Evolutionary conservation across 2,113 vertebrate species (phyloP).

Genomic region (Cromileptes altivelis): DNA sequence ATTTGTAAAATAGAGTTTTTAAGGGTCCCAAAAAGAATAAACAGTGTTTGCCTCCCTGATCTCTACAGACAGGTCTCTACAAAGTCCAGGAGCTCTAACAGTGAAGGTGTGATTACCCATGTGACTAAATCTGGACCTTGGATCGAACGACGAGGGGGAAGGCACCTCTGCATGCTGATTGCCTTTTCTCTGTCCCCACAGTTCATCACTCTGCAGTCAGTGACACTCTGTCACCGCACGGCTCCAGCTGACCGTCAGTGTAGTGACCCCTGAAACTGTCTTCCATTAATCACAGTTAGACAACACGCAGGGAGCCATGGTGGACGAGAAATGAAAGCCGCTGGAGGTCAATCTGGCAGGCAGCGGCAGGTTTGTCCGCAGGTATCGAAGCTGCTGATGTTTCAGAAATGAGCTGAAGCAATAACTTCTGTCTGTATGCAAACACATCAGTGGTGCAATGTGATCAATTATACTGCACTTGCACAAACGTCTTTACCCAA

Average conservation of each 20-base stretch:
- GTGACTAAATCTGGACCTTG: constrained; percentile 26
- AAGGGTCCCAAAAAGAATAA: not conserved
- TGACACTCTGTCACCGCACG: constrained; percentile 43
- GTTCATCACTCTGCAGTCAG: constrained; percentile 50
- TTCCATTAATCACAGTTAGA: constrained; percentile 67
- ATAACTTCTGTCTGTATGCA: constrained; percentile 7
- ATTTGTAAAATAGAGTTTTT: not conserved
- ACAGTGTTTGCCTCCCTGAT: not conserved
- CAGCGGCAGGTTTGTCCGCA: constrained; percentile 6
- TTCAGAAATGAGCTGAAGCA: constrained; percentile 7
- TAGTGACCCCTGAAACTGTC: constrained; percentile 54
- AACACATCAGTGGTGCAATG: constrained; percentile 7
- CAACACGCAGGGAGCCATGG: constrained; percentile 8
- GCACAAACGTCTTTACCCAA: not conserved
- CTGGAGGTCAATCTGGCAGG: constrained; percentile 39
- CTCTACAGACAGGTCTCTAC: not conserved
- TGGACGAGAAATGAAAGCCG: constrained; percentile 44
- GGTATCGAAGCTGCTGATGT: constrained; percentile 6
- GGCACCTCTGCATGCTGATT: constrained; percentile 51
- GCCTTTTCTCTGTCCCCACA: constrained; percentile 21
- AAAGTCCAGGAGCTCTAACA: constrained; percentile 8
- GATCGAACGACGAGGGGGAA: constrained; percentile 15
- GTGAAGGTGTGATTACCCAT: constrained; percentile 31
- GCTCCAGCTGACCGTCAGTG: constrained; percentile 50
- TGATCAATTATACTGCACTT: not conserved